Evolutionary conservation across 2,888 invertebrate genomes (phyloP).

Genomic region (Cheilosia soror): DNA sequence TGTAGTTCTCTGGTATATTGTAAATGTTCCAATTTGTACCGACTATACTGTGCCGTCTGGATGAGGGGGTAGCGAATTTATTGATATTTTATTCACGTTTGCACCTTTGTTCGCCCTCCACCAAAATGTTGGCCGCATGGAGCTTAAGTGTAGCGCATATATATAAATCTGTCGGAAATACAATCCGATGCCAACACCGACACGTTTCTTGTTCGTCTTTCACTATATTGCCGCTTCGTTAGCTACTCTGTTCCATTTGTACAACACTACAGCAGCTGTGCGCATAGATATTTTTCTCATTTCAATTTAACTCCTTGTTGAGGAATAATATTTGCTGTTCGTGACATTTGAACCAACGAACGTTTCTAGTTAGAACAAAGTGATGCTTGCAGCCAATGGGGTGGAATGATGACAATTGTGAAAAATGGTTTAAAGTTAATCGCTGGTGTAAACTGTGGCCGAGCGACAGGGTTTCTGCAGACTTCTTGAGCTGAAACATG

Average conservation of each 20-base stretch:
- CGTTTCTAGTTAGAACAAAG: conserved; percentile 34
- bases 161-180: conserved; percentile 68
- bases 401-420: conserved; percentile 66
- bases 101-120: conserved; percentile 46
- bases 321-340: conserved; percentile 74
- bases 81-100: conserved; percentile 72
- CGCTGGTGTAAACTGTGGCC: conserved; percentile 16
- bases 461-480: neutral
- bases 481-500: conserved; percentile 40
- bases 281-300: conserved; percentile 51
- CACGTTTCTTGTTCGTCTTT: conserved; percentile 42
- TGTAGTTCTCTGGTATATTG: conserved; percentile 56
- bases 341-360: conserved; percentile 56
- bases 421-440: conserved; percentile 64
- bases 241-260: conserved; percentile 42
- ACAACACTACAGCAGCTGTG: conserved; percentile 12
- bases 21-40: conserved; percentile 56
- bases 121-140: neutral
- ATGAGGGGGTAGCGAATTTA: conserved; percentile 32
- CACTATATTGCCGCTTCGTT: conserved; percentile 63
- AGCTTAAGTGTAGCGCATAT: conserved; percentile 8
- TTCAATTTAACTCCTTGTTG: conserved; percentile 70
- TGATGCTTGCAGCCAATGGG: conserved; percentile 52
- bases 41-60: conserved; percentile 6
- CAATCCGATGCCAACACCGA: conserved; percentile 55